Base-by-base conservation (phyloP, 2,888 invertebrate species). In the Schizaphis graminum region DNA sequence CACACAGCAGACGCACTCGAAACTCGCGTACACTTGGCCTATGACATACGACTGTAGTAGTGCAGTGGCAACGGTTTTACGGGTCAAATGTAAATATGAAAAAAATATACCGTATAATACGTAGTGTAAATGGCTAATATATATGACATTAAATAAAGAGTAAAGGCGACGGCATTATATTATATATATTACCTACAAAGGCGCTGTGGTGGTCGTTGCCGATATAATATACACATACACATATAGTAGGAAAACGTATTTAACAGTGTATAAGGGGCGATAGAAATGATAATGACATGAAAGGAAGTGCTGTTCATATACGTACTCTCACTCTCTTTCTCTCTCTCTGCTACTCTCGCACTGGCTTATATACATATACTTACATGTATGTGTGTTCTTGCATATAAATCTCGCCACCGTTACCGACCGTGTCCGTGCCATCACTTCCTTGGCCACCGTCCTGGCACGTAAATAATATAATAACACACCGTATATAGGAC, bases 251-350 rank as follows among this genome's bases (percentile, higher is more conserved):
- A 47, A 92, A 92, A 57, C 91, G 91, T 91, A 91, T 47, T 57
- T 91, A 91, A 85, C 26, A 57, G 35, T 89, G 47, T 89, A 86
- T 28, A 53, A 87, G 87, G 87, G 49, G 49, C 44, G 21, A 67
- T 49, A 90, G 91, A 91, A 84, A 91, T 91, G 91, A 84, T 84
- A 84, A 91, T 91, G 84, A 91, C 84, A 84, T 28, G 84, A 91
- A 85, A 91, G 91, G 84, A 91, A 85, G 84, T 77, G 49, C 87
- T 88, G n/a, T 24, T 88, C 87, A 24, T 86, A 86, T 61, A 26
- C 13, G 13, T 13, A 13, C 11, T 11, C 13, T 53, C 49, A 3
- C 21, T 44, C 61, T 61, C 57, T 47, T 61, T 13, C 21, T 44
- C 61, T 61, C 57, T 47, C 89, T 28, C 3, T 35, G 21, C 77